These are phyloP conservation scores for Lasioglossum malachurum DNA, from an alignment of 2,888 invertebrate genomes.

Conservation along the genomic window DNA sequence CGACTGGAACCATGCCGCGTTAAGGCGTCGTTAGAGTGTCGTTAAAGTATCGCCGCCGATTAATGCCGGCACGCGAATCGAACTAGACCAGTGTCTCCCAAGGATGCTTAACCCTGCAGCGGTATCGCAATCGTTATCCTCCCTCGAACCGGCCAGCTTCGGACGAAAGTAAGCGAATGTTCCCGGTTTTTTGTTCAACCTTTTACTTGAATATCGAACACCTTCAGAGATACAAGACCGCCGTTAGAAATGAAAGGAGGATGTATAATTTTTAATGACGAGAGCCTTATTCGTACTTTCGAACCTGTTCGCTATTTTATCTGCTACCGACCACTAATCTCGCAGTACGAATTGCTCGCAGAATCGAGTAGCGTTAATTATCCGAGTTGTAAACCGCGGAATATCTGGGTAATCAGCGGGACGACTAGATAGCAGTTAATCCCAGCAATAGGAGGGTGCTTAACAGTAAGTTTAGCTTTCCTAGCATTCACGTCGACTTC, in stretches of 20 bases:
- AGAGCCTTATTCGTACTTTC: too few species aligned
- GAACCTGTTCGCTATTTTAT: too few species aligned
- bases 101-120: not conserved
- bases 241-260: not conserved
- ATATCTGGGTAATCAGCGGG: not conserved
- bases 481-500: not conserved
- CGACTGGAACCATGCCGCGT: not conserved
- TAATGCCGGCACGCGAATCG: conserved; percentile 52
- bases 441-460: not conserved
- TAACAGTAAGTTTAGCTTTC: not conserved
- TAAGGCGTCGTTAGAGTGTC: conserved; percentile 67
- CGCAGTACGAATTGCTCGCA: too few species aligned
- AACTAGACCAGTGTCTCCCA: not conserved
- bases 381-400: not conserved
- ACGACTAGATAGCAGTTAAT: not conserved
- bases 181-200: not conserved
- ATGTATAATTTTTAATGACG: not conserved
- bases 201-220: not conserved
- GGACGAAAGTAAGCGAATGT: not conserved
- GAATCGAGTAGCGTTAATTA: not conserved
- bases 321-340: too few species aligned
- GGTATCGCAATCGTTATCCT: not conserved
- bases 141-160: not conserved
- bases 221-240: not conserved
- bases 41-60: conserved; percentile 73